These are phyloP conservation scores for Eristalis tenax DNA, from an alignment of 2,888 invertebrate species.

Conservation along the genomic window DNA sequence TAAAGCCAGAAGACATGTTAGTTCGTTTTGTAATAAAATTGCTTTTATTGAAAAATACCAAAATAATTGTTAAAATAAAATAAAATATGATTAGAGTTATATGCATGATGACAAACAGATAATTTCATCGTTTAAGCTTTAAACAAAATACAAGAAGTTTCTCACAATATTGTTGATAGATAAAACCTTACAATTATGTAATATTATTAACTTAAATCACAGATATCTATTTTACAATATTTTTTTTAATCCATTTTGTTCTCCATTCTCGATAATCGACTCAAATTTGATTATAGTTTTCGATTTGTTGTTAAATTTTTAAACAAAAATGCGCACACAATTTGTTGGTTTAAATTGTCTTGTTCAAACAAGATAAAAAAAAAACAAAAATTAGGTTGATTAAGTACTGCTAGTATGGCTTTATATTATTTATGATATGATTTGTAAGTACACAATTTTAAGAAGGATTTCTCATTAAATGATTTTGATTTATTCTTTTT, in stretches of 20 bases:
- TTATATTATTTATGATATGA: not conserved
- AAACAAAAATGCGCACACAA: not conserved
- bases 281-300: not conserved
- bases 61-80: constrained; percentile 40
- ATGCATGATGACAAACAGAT: not conserved
- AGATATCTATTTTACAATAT: constrained; percentile 76
- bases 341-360: not conserved
- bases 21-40: constrained; percentile 42
- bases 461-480: constrained; percentile 21
- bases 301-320: not conserved
- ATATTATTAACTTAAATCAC: constrained; percentile 81
- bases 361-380: not conserved
- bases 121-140: not conserved
- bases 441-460: constrained; percentile 35
- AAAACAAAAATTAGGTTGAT: not conserved
- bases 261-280: not conserved
- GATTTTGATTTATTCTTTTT: not conserved
- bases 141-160: constrained; percentile 3
- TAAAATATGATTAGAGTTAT: constrained; percentile 30
- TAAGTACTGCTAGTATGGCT: constrained; percentile 62
- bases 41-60: constrained; percentile 57
- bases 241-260: constrained; percentile 16
- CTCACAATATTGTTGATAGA: constrained; percentile 39
- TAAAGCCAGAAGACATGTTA: no score
- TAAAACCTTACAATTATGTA: constrained; percentile 68